A percentile compares a stretch with the other conserved stretches of the same genome.
Evolutionary conservation across 2,113 vertebrate genomes (phyloP).

Genomic region (Mirounga angustirostris): DNA sequence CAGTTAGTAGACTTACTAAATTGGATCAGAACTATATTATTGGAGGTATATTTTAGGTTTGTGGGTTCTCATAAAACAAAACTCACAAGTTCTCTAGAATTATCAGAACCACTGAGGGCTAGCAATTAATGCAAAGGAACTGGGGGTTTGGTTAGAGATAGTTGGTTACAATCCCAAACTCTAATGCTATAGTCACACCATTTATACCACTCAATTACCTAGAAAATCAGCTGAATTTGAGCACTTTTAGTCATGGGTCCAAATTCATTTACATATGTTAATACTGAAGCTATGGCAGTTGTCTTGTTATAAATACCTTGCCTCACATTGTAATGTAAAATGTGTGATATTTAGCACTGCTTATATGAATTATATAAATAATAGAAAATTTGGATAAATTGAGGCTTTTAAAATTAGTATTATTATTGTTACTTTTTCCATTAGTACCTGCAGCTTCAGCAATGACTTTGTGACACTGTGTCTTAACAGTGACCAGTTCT

Average conservation of each 20-base stretch:
- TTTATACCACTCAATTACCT: constrained; percentile 14
- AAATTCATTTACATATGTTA: constrained; percentile 30
- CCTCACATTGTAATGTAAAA: constrained; percentile 50
- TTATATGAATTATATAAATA: constrained; percentile 62
- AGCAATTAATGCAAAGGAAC: not conserved
- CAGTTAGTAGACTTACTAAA: constrained; percentile 52
- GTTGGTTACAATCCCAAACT: not conserved
- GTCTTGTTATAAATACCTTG: not conserved
- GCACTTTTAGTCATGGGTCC: not conserved
- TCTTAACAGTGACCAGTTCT: constrained; percentile 66
- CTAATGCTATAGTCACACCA: not conserved
- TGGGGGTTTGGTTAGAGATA: not conserved
- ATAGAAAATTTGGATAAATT: constrained; percentile 39
- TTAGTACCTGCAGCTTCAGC: constrained; percentile 20
- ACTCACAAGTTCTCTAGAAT: not conserved
- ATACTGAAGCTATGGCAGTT: not conserved
- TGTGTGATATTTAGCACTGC: constrained; percentile 32
- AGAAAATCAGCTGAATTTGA: constrained; percentile 41
- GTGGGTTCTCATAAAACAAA: constrained; percentile 41
- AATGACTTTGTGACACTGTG: constrained; percentile 53
- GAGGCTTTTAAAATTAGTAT: constrained; percentile 26
- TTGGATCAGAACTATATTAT: not conserved
- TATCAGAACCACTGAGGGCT: not conserved
- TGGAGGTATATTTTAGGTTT: not conserved
- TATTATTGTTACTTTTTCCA: constrained; percentile 1